Conservation (phyloP, 2,797 vertebrate species). For the Tokudaia muenninki region DNA sequence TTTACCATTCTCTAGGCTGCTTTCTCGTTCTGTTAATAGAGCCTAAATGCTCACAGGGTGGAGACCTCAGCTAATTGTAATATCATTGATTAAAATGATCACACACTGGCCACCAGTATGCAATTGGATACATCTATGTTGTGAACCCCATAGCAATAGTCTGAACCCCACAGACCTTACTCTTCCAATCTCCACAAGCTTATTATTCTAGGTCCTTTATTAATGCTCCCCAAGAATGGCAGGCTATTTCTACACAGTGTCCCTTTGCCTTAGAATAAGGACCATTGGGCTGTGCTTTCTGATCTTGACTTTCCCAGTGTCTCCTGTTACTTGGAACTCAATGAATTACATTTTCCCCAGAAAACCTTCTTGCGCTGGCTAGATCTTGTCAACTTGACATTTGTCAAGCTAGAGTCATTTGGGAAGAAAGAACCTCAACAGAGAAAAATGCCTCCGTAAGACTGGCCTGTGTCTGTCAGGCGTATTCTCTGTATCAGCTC, state of each 20-base stretch:
- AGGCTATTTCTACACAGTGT: not conserved
- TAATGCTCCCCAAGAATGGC: not conserved
- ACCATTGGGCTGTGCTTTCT: not conserved
- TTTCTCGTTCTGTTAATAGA: not conserved
- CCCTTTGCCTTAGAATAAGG: not conserved
- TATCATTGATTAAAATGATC: not conserved
- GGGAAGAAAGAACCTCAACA: not conserved
- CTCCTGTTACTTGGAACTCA: slow-evolving; percentile 11
- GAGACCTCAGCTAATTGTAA: not conserved
- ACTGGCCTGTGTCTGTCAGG: not conserved
- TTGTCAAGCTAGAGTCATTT: not conserved
- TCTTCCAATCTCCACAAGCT: not conserved
- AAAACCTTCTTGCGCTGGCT: not conserved
- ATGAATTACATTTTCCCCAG: not conserved
- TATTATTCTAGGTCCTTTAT: not conserved
- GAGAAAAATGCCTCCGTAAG: not conserved
- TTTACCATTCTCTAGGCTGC: not conserved
- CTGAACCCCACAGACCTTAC: not conserved
- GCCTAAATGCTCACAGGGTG: not conserved
- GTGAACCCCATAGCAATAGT: not conserved
- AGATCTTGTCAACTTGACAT: not conserved
- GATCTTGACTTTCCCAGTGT: not conserved
- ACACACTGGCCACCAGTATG: not conserved
- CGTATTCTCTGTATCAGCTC: not conserved
- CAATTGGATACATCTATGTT: not conserved